phyloP scores from a whole-genome alignment of 2,113 vertebrate species.

The Podocnemis expansa region DNA sequence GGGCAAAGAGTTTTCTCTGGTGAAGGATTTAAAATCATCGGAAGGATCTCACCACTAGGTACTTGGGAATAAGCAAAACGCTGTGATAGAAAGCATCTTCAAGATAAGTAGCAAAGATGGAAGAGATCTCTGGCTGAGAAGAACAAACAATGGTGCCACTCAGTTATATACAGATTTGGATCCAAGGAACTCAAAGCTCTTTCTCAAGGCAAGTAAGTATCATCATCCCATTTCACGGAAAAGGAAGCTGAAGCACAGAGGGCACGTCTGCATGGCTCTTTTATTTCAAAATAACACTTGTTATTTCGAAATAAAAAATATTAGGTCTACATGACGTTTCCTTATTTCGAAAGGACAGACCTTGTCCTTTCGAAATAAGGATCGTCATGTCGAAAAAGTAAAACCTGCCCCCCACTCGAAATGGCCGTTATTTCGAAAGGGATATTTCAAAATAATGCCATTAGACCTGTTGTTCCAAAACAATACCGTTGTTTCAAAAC shows the following conservation, averaged over 20 bases:
- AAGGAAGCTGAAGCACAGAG: background rate
- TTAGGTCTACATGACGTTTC: too few relatives aligned
- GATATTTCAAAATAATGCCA: too few relatives aligned
- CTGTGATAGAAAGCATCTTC: background rate
- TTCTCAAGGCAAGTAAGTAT: constrained; percentile 7
- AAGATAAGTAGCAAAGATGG: background rate
- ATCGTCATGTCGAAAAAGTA: too few relatives aligned
- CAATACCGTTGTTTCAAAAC: too few relatives aligned
- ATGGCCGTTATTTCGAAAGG: too few relatives aligned
- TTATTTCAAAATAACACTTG: too few relatives aligned
- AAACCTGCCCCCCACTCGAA: too few relatives aligned
- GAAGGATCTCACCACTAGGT: background rate
- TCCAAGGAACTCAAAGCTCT: background rate
- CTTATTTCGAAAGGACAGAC: too few relatives aligned
- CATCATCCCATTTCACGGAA: background rate
- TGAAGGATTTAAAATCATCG: background rate
- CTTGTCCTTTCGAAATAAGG: too few relatives aligned
- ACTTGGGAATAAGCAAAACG: background rate
- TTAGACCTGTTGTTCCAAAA: too few relatives aligned
- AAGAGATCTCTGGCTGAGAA: background rate
- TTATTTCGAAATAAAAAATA: too few relatives aligned
- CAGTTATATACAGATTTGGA: background rate
- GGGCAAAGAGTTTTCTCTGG: background rate
- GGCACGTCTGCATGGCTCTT: too few relatives aligned
- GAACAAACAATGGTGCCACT: background rate